Conservation (phyloP, 2,797 vertebrate genomes). For the Schizothorax lantsangensis region DNA sequence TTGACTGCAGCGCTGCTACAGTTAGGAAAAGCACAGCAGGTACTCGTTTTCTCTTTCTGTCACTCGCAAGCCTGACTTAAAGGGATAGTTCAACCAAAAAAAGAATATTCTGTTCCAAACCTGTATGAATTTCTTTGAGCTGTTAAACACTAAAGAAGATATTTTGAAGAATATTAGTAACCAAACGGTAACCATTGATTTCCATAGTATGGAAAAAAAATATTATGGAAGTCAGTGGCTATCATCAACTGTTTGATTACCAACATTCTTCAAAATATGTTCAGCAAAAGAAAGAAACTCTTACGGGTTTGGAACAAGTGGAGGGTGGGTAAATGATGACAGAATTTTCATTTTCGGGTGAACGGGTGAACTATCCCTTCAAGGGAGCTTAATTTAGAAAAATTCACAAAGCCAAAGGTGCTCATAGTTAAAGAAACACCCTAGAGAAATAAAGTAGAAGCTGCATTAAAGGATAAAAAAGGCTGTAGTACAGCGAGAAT, state of each 20-base stretch:
- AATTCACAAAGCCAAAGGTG: not conserved
- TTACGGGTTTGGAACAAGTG: not conserved
- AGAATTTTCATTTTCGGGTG: not conserved
- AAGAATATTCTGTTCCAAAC: not conserved
- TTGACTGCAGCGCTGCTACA: conserved; percentile 88
- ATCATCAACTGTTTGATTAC: not conserved
- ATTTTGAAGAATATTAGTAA: not conserved
- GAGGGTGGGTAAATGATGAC: not conserved
- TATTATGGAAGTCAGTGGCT: not conserved
- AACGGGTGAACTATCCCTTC: not conserved
- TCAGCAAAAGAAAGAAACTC: not conserved
- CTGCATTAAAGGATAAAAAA: conserved; percentile 1
- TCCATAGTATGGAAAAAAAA: not conserved
- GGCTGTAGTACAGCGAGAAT: not conserved
- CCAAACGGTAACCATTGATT: not conserved
- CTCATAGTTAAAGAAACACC: not conserved
- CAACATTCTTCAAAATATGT: not conserved
- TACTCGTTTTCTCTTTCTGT: conserved; percentile 59
- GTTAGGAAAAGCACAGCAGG: conserved; percentile 93
- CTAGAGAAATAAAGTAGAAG: not conserved
- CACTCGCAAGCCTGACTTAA: not conserved
- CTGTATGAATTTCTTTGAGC: not conserved
- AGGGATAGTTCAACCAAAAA: not conserved
- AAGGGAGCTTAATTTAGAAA: not conserved
- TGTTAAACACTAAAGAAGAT: not conserved